Evolutionary conservation across 2,888 invertebrate genomes (phyloP), one percentile per base, ranked within the genome.

Genomic region (Amphimallon solstitiale): DNA sequence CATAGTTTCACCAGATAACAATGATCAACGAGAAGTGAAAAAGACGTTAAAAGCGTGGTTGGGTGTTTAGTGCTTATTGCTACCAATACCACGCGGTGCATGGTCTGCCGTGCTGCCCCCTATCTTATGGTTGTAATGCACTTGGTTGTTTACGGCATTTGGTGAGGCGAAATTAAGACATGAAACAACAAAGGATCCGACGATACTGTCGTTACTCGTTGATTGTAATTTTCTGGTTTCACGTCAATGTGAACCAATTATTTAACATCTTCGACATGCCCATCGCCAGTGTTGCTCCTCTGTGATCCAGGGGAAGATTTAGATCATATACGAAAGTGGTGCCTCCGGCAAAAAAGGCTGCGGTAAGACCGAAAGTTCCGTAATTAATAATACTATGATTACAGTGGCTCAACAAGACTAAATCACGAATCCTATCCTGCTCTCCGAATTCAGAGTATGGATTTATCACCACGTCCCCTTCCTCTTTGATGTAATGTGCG

Each of bases 301-400:
- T 35, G 29, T 66, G 54, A 49, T 71, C 68, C 21, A 72, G 54
- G 1, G 72, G 70, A 15, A 71, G 9, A 23, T 54, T 34, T 14
- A 71, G 19, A 54, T 72, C 72, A 37, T 71, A 72, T 0, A 65
- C 67, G 52, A 70, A 46, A 0, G 72, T 71, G 6, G 65, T 67
- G 1, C 72, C 72, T 7, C 61, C 63, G 9, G 60, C 54, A 52
- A 71, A 67, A 4, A 71, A 52, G 6, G 71, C 69, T 6, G 67
- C 51, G 4, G 65, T 67, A 7, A 43, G 56, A 45, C 70, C 69
- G 61, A 68, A 72, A 12, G 71, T 71, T 21, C 72, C 72, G 35
- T 72, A 72, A 37, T 63, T 70, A n/a, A 72, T 71, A 17, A 72
- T 70, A 14, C 64, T 68, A 38, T 72, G 72, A 49, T 72, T 70